Percentiles rank a stretch among this genome's conserved stretches.
Conservation (phyloP, 2,888 invertebrate species). For the Portevinia maculata region DNA sequence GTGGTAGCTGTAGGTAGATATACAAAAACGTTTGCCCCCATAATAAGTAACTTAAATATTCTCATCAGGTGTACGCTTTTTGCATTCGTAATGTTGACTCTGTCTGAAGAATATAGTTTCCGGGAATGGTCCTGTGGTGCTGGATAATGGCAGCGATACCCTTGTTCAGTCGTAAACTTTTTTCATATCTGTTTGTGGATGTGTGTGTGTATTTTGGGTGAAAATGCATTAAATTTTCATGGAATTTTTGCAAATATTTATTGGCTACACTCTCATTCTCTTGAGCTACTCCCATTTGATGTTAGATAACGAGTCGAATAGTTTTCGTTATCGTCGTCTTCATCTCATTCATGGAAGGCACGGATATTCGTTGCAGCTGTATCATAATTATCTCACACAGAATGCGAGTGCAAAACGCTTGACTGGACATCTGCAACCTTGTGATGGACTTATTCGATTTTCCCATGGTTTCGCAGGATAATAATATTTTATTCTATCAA, state of each 20-base stretch:
- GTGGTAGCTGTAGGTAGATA: not conserved
- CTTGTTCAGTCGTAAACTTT: slow-evolving; percentile 13
- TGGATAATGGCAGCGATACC: slow-evolving; percentile 17
- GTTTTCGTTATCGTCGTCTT: slow-evolving; percentile 23
- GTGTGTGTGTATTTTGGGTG: not conserved
- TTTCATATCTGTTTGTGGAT: not conserved
- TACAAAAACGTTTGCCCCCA: slow-evolving; percentile 21
- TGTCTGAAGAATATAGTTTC: slow-evolving; percentile 8
- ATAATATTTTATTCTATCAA: slow-evolving; percentile 15
- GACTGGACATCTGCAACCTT: not conserved
- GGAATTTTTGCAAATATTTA: slow-evolving; percentile 5
- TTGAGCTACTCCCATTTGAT: not conserved
- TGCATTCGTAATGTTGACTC: slow-evolving; percentile 29
- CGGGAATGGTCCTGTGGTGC: slow-evolving; percentile 20
- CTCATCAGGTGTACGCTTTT: slow-evolving; percentile 33
- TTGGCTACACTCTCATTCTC: slow-evolving; percentile 12
- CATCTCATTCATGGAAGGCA: slow-evolving; percentile 9
- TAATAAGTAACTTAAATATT: slow-evolving; percentile 32
- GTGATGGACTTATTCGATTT: slow-evolving; percentile 7
- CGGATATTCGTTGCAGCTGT: slow-evolving; percentile 9
- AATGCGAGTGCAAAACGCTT: slow-evolving; percentile 4
- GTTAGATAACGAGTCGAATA: slow-evolving; percentile 23
- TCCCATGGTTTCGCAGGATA: slow-evolving; percentile 9
- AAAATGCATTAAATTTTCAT: slow-evolving; percentile 25
- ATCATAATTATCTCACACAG: slow-evolving; percentile 1